Conservation (phyloP, 2,797 vertebrate genomes). For the Buphagus erythrorhynchus region DNA sequence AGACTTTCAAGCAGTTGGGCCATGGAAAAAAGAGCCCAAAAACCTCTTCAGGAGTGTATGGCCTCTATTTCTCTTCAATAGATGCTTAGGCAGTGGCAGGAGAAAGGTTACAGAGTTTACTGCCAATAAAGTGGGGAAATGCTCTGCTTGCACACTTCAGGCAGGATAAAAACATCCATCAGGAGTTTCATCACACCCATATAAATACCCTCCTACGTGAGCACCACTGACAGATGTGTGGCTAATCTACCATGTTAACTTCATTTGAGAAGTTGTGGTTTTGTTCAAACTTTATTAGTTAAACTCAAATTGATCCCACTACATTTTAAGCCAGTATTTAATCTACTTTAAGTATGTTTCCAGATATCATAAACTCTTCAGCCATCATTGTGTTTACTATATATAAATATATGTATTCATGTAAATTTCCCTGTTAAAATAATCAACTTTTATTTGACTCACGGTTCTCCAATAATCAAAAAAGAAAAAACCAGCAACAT, state of each 20-base stretch:
- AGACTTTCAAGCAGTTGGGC: background rate
- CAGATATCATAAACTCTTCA: conserved; percentile 72
- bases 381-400: conserved; percentile 8
- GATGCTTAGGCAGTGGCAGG: background rate
- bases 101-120: conserved; percentile 58
- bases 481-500: conserved; percentile 13
- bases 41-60: conserved; percentile 4
- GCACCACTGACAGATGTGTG: conserved; percentile 74
- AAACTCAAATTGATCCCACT: conserved; percentile 74
- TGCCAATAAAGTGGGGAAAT: conserved; percentile 60
- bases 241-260: conserved; percentile 78
- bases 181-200: conserved; percentile 74
- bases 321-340: conserved; percentile 75
- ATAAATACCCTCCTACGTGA: conserved; percentile 72
- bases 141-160: conserved; percentile 61
- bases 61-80: conserved; percentile 54
- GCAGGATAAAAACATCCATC: conserved; percentile 69
- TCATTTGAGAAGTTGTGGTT: conserved; percentile 79
- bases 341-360: conserved; percentile 74
- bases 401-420: conserved; percentile 15
- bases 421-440: conserved; percentile 75
- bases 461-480: conserved; percentile 46
- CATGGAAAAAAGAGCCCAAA: conserved; percentile 9
- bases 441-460: conserved; percentile 74
- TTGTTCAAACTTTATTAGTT: conserved; percentile 81